Evolutionary conservation across 1,140 invertebrate species (phyloP).

Genomic region (Orchestia grillus): DNA sequence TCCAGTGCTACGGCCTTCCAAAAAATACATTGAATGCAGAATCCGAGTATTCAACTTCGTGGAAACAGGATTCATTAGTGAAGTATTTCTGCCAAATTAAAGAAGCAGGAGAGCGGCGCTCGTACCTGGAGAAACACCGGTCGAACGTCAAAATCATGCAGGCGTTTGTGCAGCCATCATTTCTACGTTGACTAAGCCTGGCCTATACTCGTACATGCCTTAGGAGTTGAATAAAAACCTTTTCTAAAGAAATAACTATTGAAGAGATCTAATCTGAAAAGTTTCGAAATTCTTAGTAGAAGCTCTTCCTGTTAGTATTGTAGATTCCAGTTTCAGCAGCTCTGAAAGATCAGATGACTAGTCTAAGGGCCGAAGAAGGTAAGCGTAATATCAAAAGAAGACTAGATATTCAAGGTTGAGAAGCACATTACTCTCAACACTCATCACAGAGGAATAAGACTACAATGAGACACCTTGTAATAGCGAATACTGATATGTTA

Average conservation of each 20-base stretch:
- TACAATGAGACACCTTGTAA: not conserved
- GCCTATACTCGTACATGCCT: not conserved
- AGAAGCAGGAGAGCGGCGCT: not conserved
- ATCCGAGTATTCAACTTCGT: not conserved
- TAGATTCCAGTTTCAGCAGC: not conserved
- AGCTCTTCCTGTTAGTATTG: not conserved
- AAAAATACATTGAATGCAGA: too few species aligned
- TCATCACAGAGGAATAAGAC: not conserved
- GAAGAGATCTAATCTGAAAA: not conserved
- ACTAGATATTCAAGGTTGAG: conserved; percentile 8
- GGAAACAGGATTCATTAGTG: not conserved
- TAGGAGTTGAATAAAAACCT: not conserved
- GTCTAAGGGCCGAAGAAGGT: not conserved
- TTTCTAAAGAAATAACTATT: not conserved
- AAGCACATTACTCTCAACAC: not conserved
- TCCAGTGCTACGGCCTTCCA: not conserved
- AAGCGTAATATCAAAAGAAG: conserved; percentile 9
- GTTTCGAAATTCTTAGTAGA: not conserved
- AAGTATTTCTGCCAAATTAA: not conserved
- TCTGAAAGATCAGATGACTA: not conserved
- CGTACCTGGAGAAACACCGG: not conserved
- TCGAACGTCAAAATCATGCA: not conserved
- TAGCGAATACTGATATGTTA: not conserved
- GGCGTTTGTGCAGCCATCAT: not conserved
- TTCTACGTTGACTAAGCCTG: not conserved